Conservation (phyloP, 2,888 invertebrate genomes). For the Rhamphomyia laevipes region DNA sequence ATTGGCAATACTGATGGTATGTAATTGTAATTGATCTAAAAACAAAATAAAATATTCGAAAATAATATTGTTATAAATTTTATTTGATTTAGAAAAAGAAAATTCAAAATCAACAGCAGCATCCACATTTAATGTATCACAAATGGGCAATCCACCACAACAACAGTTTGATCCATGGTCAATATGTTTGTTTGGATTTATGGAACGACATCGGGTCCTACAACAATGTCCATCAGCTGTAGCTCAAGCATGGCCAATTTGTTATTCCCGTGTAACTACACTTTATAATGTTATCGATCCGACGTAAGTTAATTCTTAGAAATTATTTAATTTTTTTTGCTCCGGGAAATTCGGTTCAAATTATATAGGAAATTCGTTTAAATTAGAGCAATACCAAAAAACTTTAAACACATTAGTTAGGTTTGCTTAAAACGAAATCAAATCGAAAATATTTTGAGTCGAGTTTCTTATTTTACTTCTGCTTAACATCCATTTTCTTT, state of each 20-base stretch:
- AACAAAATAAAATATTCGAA: neutral
- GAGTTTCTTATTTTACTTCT: too few relatives aligned
- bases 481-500: too few relatives aligned
- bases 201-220: conserved; percentile 73
- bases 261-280: conserved; percentile 81
- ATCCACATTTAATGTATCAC: conserved; percentile 33
- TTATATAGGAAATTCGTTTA: too few relatives aligned
- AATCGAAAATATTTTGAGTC: too few relatives aligned
- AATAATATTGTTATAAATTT: neutral
- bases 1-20: conserved; percentile 46
- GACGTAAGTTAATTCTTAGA: conserved; percentile 55
- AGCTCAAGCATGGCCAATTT: conserved; percentile 89
- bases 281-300: conserved; percentile 91
- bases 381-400: too few relatives aligned
- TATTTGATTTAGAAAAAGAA: conserved; percentile 19
- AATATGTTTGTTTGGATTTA: conserved; percentile 73
- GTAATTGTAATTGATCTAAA: too few relatives aligned
- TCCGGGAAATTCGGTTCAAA: too few relatives aligned
- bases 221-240: conserved; percentile 76
- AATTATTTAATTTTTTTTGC: too few relatives aligned
- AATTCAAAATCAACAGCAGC: conserved; percentile 37
- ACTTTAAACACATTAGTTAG: too few relatives aligned
- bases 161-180: conserved; percentile 79
- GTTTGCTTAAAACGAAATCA: too few relatives aligned
- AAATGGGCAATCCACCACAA: conserved; percentile 24